Evolutionary conservation across 2,888 invertebrate species (phyloP).

Genomic region (Thalpophila matura): DNA sequence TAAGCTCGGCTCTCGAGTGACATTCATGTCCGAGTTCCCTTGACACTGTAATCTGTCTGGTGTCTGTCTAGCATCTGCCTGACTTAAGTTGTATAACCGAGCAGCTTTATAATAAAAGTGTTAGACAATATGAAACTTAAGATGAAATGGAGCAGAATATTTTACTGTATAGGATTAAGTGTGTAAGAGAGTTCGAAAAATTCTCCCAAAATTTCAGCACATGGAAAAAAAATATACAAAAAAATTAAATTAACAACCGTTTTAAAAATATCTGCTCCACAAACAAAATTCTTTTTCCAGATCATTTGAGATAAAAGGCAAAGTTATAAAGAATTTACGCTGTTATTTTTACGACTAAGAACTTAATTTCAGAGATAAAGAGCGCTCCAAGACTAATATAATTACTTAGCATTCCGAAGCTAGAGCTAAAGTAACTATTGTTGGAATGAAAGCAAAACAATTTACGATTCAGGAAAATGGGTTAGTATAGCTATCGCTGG

Average conservation of each 20-base stretch:
- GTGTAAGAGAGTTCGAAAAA: neutral
- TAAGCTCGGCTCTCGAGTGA: slow-evolving; percentile 50
- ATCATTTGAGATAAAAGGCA: neutral
- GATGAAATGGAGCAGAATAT: neutral
- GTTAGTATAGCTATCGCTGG: slow-evolving; percentile 8
- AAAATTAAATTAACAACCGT: neutral
- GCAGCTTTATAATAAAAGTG: slow-evolving; percentile 25
- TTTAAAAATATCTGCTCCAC: neutral
- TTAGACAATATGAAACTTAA: slow-evolving; percentile 4
- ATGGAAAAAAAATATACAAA: too few relatives aligned
- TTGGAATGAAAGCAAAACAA: slow-evolving; percentile 24
- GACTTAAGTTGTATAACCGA: slow-evolving; percentile 36
- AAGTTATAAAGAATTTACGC: neutral
- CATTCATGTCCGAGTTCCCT: slow-evolving; percentile 47
- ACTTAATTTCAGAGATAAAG: slow-evolving; percentile 25
- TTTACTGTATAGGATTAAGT: slow-evolving; percentile 1
- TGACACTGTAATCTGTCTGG: slow-evolving; percentile 62
- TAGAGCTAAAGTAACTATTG: slow-evolving; percentile 10
- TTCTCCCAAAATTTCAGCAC: neutral
- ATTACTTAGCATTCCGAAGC: slow-evolving; percentile 19
- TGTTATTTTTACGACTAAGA: neutral
- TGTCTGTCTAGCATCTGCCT: slow-evolving; percentile 37
- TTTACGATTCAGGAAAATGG: slow-evolving; percentile 9
- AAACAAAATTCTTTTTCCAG: neutral
- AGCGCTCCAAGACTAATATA: slow-evolving; percentile 9